Evolutionary conservation across 2,113 vertebrate genomes (phyloP).

Genomic region (Neotoma lepida): DNA sequence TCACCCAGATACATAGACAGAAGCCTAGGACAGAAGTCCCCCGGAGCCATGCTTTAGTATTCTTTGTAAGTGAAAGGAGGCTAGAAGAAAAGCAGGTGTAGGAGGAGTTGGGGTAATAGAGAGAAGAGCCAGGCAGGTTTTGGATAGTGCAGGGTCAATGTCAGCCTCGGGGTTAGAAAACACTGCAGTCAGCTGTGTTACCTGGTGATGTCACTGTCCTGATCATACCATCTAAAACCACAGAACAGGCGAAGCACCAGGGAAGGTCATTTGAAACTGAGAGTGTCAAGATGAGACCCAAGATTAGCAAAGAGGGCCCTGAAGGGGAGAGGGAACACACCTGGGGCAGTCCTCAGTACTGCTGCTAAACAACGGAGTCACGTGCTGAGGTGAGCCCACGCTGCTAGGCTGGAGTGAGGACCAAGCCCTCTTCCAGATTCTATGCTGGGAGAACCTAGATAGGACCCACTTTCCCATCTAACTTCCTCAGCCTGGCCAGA

Average conservation of each 20-base stretch:
- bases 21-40: not conserved
- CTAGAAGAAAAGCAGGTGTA: not conserved
- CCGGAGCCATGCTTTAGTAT: not conserved
- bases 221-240: not conserved
- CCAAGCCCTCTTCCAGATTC: not conserved
- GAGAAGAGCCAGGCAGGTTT: not conserved
- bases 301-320: not conserved
- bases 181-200: not conserved
- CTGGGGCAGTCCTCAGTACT: accelerated
- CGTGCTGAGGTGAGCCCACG: accelerated
- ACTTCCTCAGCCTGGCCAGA: not conserved
- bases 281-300: not conserved
- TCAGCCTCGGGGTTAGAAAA: accelerated
- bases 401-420: accelerated
- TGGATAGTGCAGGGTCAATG: accelerated
- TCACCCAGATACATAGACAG: not conserved
- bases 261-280: not conserved
- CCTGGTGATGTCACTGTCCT: not conserved
- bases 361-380: not conserved
- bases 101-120: too few relatives aligned
- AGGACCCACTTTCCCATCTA: not conserved
- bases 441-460: not conserved
- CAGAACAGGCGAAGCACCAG: not conserved
- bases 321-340: not conserved
- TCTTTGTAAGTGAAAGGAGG: not conserved